These are phyloP conservation scores for Lagopus muta DNA, from an alignment of 2,113 vertebrate genomes.

Conservation along the genomic window DNA sequence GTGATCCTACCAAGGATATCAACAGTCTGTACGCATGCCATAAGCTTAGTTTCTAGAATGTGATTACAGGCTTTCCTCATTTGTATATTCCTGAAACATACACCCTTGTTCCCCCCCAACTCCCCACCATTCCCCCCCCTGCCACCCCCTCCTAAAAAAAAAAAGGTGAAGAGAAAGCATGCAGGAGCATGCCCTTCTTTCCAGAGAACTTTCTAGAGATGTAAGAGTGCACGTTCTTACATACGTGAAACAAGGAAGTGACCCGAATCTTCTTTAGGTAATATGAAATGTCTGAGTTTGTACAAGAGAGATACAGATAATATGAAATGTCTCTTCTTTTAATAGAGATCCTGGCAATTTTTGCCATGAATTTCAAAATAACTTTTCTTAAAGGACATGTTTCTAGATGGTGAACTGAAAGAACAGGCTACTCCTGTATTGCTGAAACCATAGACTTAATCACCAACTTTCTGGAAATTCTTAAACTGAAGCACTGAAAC, in stretches of 20 bases:
- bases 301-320: neutral
- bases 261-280: neutral
- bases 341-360: neutral
- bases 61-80: neutral
- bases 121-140: no score
- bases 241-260: neutral
- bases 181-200: neutral
- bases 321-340: neutral
- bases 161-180: rapidly evolving
- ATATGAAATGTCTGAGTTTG: neutral
- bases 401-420: neutral
- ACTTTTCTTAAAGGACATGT: neutral
- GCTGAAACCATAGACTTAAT: neutral
- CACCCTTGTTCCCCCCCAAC: neutral
- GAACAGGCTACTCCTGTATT: neutral
- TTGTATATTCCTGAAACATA: neutral
- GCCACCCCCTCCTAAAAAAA: no score
- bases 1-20: neutral
- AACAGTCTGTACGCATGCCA: neutral
- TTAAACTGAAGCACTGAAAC: neutral
- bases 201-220: neutral
- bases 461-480: neutral
- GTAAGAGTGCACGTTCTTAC: neutral
- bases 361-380: neutral
- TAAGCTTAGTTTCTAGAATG: neutral